These are phyloP conservation scores for Ophioderma brevispina DNA, from an alignment of 35 echinoderm and acorn worm genomes.

Conservation along the genomic window DNA sequence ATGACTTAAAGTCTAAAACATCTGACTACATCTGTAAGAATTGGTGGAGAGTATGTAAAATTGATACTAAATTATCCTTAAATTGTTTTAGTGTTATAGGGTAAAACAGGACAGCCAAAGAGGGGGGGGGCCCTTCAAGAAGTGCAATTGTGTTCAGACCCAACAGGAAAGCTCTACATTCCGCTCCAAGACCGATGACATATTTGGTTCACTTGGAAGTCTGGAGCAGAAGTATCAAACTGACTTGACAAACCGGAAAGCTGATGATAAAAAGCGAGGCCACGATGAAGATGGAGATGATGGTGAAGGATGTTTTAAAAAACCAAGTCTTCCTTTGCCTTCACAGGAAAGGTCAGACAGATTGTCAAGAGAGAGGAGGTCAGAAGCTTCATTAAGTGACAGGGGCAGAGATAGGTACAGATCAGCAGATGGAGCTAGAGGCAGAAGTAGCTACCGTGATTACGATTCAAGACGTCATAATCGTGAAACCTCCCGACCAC, in stretches of 20 bases:
- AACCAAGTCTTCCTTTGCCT: not conserved
- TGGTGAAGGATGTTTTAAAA: not conserved
- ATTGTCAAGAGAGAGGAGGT: not conserved
- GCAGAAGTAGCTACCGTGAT: not conserved
- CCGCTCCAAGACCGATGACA: not conserved
- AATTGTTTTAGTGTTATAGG: too few relatives aligned
- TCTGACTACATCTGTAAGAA: too few relatives aligned
- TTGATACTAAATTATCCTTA: too few relatives aligned
- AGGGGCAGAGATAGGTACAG: not conserved
- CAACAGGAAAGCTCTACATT: not conserved
- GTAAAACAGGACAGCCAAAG: too few relatives aligned
- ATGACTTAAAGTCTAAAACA: too few relatives aligned
- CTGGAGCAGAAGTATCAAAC: slow-evolving; percentile 8
- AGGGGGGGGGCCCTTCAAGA: too few relatives aligned
- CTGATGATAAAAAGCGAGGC: not conserved
- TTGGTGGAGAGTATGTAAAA: too few relatives aligned
- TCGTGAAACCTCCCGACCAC: not conserved
- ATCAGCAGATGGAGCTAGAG: not conserved
- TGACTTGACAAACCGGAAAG: not conserved
- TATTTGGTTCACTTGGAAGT: slow-evolving; percentile 20
- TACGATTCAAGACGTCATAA: not conserved
- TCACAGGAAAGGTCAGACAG: too few relatives aligned
- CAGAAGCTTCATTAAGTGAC: slow-evolving; percentile 18
- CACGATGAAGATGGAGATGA: not conserved
- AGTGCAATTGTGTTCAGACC: too few relatives aligned